These are phyloP conservation scores for Chrysemys picta DNA, from an alignment of 2,113 vertebrate species.

Conservation along the genomic window DNA sequence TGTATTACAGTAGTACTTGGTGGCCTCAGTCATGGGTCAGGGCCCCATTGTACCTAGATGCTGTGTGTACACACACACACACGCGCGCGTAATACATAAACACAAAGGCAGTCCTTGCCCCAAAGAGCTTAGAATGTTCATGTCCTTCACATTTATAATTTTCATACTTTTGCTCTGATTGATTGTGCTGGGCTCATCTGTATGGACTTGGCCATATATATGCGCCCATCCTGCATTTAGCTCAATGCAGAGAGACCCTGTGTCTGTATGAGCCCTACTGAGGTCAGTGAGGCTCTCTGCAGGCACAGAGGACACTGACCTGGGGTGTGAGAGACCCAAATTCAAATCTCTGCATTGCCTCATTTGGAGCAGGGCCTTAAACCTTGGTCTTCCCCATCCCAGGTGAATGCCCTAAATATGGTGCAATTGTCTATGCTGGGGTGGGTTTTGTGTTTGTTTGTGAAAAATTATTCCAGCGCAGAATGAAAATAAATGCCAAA, in stretches of 20 bases:
- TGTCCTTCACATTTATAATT: neutral
- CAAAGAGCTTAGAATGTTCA: neutral
- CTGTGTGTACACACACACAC: neutral
- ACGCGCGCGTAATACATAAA: too few relatives aligned
- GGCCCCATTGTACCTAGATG: neutral
- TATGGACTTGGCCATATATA: accelerated
- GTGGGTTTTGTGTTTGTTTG: neutral
- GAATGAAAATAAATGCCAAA: neutral
- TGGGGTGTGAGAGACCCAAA: neutral
- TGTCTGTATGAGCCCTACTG: accelerated
- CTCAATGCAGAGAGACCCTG: neutral
- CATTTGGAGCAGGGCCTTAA: neutral
- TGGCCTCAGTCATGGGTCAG: neutral
- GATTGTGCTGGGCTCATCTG: neutral
- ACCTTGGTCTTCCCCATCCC: neutral
- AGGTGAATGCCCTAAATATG: neutral
- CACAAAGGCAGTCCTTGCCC: neutral
- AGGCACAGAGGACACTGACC: too few relatives aligned
- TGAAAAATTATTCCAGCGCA: neutral
- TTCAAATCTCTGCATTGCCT: neutral
- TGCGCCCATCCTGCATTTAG: accelerated
- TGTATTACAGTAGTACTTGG: accelerated
- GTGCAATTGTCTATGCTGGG: neutral
- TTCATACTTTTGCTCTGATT: neutral
- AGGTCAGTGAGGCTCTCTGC: neutral